Evolutionary conservation across 2,113 vertebrate genomes (phyloP).

Genomic region (Nerophis lumbriciformis): DNA sequence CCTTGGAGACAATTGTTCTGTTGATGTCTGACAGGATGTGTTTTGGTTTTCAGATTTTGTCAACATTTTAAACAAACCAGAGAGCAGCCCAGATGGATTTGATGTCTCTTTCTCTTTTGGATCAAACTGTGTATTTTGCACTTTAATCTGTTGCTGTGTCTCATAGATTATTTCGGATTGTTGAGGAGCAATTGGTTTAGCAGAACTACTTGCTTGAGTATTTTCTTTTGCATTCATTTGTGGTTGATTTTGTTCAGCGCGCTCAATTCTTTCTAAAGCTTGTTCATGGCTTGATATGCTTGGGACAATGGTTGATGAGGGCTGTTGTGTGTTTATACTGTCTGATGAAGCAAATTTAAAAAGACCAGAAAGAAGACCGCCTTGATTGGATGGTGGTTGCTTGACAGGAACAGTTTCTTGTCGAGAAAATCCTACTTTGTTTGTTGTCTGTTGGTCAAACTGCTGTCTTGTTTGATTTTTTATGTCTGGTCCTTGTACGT

Average conservation of each 20-base stretch:
- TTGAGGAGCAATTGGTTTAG: slow-evolving; percentile 41
- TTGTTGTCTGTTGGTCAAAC: background rate
- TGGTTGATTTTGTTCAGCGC: slow-evolving; percentile 17
- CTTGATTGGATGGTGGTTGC: slow-evolving; percentile 35
- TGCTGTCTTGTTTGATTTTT: background rate
- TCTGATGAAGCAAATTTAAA: slow-evolving; percentile 68
- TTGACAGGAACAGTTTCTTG: slow-evolving; percentile 5
- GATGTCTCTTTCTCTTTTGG: slow-evolving; percentile 25
- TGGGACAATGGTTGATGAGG: slow-evolving; percentile 19
- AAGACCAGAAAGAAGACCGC: slow-evolving; percentile 69
- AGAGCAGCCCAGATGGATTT: slow-evolving; percentile 61
- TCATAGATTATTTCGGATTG: slow-evolving; percentile 28
- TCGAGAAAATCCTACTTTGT: background rate
- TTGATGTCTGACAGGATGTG: slow-evolving; percentile 29
- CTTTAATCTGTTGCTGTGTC: slow-evolving; percentile 27
- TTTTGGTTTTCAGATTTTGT: slow-evolving; percentile 61
- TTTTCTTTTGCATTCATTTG: slow-evolving; percentile 37
- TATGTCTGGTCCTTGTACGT: background rate
- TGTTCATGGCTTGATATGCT: slow-evolving; percentile 35
- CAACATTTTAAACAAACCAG: slow-evolving; percentile 64
- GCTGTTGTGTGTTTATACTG: slow-evolving; percentile 36
- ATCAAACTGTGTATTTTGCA: slow-evolving; percentile 19
- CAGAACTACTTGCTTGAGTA: slow-evolving; percentile 38
- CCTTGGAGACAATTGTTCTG: slow-evolving; percentile 17
- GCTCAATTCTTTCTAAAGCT: slow-evolving; percentile 16